These are phyloP conservation scores for Eulithis testata DNA, from an alignment of 2,888 invertebrate genomes.

Conservation along the genomic window DNA sequence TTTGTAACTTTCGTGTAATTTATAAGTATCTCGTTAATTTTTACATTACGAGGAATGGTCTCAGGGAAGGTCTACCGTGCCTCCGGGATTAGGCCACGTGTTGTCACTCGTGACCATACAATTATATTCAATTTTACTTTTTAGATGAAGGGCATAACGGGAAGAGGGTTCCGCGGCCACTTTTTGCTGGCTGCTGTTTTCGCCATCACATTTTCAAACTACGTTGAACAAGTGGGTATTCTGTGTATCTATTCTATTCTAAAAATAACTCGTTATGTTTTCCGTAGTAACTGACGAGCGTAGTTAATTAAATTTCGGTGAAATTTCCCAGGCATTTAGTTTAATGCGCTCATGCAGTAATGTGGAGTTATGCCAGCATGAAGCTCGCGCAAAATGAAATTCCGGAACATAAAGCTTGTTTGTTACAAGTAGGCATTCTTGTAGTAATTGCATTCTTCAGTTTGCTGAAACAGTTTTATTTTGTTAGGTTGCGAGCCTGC, in stretches of 20 bases:
- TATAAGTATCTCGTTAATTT: background rate
- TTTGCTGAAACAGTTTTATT: slow-evolving; percentile 31
- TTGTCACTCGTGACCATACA: background rate
- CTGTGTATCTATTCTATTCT: background rate
- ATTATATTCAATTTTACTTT: slow-evolving; percentile 23
- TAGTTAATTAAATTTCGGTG: slow-evolving; percentile 17
- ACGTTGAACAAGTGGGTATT: slow-evolving; percentile 65
- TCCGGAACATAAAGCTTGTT: slow-evolving; percentile 35
- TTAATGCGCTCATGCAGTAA: slow-evolving; percentile 23
- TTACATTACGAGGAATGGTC: background rate
- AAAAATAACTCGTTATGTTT: background rate
- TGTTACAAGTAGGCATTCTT: slow-evolving; percentile 31
- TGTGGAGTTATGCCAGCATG: slow-evolving; percentile 28
- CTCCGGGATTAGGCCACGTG: background rate
- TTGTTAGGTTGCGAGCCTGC: slow-evolving; percentile 68
- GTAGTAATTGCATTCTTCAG: slow-evolving; percentile 22
- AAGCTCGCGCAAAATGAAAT: slow-evolving; percentile 40
- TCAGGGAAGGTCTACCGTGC: background rate
- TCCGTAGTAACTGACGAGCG: slow-evolving; percentile 5
- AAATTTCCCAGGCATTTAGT: slow-evolving; percentile 24
- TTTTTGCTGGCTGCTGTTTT: slow-evolving; percentile 59
- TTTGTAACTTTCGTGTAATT: too few relatives aligned
- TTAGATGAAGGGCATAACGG: slow-evolving; percentile 63
- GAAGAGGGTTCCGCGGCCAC: slow-evolving; percentile 60
- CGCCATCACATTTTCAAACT: slow-evolving; percentile 63